Percentiles rank a stretch among this genome's conserved stretches.
phyloP scores from a whole-genome alignment of 1,140 invertebrate species.

The Palaemon carinicauda region DNA sequence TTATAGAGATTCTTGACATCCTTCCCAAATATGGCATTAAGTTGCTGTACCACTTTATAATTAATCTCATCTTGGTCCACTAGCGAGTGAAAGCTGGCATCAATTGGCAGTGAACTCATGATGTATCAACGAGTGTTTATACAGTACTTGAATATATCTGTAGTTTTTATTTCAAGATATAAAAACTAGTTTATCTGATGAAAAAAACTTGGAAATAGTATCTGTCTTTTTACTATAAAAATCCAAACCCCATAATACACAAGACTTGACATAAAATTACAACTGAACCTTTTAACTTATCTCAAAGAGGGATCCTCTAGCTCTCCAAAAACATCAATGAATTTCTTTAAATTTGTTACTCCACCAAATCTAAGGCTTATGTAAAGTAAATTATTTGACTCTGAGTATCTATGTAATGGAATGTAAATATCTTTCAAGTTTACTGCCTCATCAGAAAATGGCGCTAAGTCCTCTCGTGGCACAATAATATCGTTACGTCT shows the following conservation, averaged over 20 bases:
- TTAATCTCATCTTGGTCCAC: slow-evolving; percentile 60
- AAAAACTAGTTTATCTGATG: background rate
- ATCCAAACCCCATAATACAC: background rate
- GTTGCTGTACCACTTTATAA: slow-evolving; percentile 67
- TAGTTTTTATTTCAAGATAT: background rate
- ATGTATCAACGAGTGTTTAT: background rate
- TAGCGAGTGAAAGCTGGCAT: background rate
- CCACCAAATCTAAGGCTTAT: slow-evolving; percentile 48
- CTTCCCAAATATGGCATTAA: slow-evolving; percentile 68
- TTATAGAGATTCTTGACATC: slow-evolving; percentile 67
- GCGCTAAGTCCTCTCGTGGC: slow-evolving; percentile 26
- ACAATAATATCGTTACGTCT: slow-evolving; percentile 22
- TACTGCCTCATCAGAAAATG: slow-evolving; percentile 27
- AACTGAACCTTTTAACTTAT: background rate
- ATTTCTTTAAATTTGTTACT: slow-evolving; percentile 22
- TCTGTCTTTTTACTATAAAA: background rate
- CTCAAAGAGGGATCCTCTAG: background rate
- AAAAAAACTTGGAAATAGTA: background rate
- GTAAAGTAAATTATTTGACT: slow-evolving; percentile 11
- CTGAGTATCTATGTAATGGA: slow-evolving; percentile 11
- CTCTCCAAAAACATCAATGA: slow-evolving; percentile 29
- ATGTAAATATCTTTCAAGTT: slow-evolving; percentile 11
- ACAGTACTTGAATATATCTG: background rate
- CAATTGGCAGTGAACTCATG: background rate
- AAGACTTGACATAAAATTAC: background rate